A percentile compares a stretch with the other conserved stretches of the same genome.
These are phyloP conservation scores for Eurystomus gularis DNA, from an alignment of 2,113 vertebrate species.

Conservation along the genomic window DNA sequence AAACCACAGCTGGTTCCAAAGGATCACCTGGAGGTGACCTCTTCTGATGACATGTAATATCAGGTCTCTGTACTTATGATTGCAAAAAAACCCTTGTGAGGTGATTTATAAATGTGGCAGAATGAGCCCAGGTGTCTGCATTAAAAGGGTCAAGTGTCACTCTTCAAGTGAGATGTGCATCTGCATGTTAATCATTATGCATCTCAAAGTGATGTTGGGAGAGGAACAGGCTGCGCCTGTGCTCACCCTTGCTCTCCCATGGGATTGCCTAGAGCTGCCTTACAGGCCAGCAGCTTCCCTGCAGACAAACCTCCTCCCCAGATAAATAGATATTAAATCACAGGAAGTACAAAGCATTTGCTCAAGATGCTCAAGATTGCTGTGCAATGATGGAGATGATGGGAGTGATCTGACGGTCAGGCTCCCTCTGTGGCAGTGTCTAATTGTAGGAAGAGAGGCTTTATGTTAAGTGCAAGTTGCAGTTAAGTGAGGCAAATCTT, in stretches of 20 bases:
- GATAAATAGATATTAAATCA: neutral
- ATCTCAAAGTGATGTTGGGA: neutral
- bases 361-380: neutral
- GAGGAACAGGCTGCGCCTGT: neutral
- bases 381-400: fast-evolving
- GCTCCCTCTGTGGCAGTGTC: neutral
- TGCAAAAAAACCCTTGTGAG: neutral
- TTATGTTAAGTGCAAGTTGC: neutral
- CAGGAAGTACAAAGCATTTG: neutral
- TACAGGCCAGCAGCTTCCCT: neutral
- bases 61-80: neutral
- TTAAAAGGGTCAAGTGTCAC: neutral
- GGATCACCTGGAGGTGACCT: neutral
- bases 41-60: neutral
- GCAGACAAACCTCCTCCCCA: neutral
- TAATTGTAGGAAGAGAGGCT: neutral
- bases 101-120: neutral
- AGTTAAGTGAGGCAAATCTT: neutral
- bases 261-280: neutral
- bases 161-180: neutral
- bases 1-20: neutral
- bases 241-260: neutral
- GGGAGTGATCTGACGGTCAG: fast-evolving
- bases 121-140: neutral
- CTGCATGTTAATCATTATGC: neutral